Percentiles rank a stretch among this genome's conserved stretches.
phyloP scores from a whole-genome alignment of 1,140 invertebrate genomes.

The Ptiloglossa arizonensis region DNA sequence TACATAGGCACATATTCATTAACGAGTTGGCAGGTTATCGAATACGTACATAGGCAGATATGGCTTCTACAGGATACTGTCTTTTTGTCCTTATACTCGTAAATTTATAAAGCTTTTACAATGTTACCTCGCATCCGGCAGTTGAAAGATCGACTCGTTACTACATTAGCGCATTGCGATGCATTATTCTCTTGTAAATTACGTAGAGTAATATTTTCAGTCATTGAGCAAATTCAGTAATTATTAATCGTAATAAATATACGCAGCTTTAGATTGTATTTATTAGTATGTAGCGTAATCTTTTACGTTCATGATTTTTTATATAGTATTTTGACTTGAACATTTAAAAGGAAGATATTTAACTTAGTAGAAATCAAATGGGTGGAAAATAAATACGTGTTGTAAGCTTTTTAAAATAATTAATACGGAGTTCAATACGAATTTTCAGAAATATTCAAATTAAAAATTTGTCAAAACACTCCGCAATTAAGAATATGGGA shows the following conservation, averaged over 20 bases:
- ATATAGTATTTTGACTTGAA: neutral
- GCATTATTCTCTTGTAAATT: neutral
- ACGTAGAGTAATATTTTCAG: neutral
- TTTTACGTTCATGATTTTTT: neutral
- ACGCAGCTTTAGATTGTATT: neutral
- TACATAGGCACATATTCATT: neutral
- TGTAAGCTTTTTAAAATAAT: too few species aligned
- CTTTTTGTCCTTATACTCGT: neutral
- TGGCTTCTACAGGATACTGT: neutral
- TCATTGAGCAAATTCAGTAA: neutral
- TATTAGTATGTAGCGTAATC: neutral
- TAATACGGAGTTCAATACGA: too few species aligned
- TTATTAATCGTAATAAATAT: neutral
- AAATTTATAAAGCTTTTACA: too few species aligned
- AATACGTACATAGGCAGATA: neutral
- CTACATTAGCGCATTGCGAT: neutral
- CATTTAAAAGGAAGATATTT: neutral
- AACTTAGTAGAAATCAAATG: neutral
- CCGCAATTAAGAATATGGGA: conserved; percentile 5
- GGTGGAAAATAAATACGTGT: neutral
- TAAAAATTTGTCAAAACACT: neutral
- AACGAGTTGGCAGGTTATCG: neutral
- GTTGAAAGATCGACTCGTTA: neutral
- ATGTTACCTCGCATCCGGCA: neutral
- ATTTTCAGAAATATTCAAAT: neutral